These are phyloP conservation scores for Cuniculus paca DNA, from an alignment of 2,797 vertebrate species.

Conservation along the genomic window DNA sequence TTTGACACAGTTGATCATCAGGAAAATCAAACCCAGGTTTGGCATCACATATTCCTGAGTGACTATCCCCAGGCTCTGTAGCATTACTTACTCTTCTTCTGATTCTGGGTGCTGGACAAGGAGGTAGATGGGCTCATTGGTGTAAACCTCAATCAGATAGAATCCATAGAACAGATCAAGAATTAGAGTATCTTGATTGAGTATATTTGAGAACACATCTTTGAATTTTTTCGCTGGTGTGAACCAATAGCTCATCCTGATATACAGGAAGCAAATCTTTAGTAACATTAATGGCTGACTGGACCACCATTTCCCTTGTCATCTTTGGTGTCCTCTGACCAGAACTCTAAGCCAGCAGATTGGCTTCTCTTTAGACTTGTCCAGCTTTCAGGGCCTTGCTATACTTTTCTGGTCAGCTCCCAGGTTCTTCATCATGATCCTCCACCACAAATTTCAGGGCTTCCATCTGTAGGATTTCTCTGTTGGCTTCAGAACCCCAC, in stretches of 20 bases:
- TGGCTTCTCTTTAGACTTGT: constrained; percentile 76
- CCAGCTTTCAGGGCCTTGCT: constrained; percentile 73
- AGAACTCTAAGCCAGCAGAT: constrained; percentile 77
- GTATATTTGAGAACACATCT: constrained; percentile 76
- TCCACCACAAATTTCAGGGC: constrained; percentile 70
- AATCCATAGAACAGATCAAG: constrained; percentile 75
- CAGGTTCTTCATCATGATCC: constrained; percentile 74
- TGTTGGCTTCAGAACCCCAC: constrained; percentile 76
- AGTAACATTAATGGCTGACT: constrained; percentile 72
- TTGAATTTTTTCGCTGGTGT: constrained; percentile 76
- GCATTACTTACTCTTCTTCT: constrained; percentile 74
- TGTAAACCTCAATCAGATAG: constrained; percentile 77
- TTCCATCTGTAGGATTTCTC: constrained; percentile 77
- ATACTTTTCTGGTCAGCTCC: constrained; percentile 75
- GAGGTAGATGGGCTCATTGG: constrained; percentile 75
- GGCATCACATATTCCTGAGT: constrained; percentile 74
- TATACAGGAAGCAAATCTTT: constrained; percentile 76
- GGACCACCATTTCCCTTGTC: constrained; percentile 80
- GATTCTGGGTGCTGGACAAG: constrained; percentile 77
- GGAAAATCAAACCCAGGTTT: constrained; percentile 72
- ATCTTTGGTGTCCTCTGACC: constrained; percentile 76
- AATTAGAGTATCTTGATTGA: constrained; percentile 73
- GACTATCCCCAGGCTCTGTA: constrained; percentile 72
- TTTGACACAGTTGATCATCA: constrained; percentile 74
- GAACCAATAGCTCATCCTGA: constrained; percentile 76